phyloP scores from a whole-genome alignment of 1,140 invertebrate species.

The Hirudo medicinalis region DNA sequence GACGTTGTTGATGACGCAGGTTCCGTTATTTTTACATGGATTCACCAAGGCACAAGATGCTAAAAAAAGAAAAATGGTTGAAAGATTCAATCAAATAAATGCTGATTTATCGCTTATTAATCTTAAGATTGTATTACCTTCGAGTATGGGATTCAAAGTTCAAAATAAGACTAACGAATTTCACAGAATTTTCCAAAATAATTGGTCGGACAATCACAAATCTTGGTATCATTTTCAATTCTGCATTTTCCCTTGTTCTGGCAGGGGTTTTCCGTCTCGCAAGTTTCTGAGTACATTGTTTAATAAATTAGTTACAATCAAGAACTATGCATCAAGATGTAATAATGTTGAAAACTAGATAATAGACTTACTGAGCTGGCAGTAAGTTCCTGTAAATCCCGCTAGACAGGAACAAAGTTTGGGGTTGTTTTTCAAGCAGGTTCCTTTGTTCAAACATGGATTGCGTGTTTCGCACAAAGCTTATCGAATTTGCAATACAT shows the following conservation, averaged over 20 bases:
- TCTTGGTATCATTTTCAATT: neutral
- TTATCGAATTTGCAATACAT: neutral
- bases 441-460: conserved; percentile 1
- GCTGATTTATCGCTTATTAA: too few species aligned
- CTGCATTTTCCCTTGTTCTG: neutral
- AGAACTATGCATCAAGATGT: neutral
- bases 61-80: too few species aligned
- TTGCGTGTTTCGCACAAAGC: neutral
- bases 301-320: neutral
- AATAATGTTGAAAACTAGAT: neutral
- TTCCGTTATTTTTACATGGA: conserved; percentile 6
- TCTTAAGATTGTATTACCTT: too few species aligned
- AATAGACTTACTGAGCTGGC: neutral
- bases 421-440: neutral
- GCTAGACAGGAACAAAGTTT: neutral
- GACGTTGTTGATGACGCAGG: neutral
- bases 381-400: neutral
- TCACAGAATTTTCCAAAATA: conserved; percentile 5
- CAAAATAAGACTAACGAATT: neutral
- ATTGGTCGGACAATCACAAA: neutral
- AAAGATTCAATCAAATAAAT: too few species aligned
- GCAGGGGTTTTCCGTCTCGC: neutral
- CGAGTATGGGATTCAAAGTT: neutral
- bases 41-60: neutral
- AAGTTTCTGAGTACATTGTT: neutral